Evolutionary conservation across 2,113 vertebrate species (phyloP), one percentile per base, ranked within the genome.

Genomic region (Lethenteron reissneri): DNA sequence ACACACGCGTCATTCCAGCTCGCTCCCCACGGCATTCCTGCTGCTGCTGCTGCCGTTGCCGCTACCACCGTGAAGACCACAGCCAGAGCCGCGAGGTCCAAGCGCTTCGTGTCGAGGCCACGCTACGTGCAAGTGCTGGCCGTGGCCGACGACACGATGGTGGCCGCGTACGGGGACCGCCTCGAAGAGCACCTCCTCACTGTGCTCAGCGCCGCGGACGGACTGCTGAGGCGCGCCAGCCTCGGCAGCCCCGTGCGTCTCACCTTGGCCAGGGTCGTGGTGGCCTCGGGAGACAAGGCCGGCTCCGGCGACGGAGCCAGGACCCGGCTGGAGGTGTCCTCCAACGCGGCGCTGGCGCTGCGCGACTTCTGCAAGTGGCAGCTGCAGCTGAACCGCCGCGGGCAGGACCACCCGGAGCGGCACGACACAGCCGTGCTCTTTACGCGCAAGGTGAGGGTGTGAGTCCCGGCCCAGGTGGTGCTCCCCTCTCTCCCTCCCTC

Each of bases 321-420:
- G n/a, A 11, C n/a, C 25, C n/a, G 87, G 2, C 79, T 90, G 70
- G 88, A 92, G 57, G 82, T 96, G 71, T 81, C 81, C 82, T 88
- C 89, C 80, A 99, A 96, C 62, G 94, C 94, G 0, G 91, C 92
- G 57, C 81, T 87, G 69, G 92, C 92, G 0, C 86, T 99, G 70
- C 95, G 91, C 82, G 90, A 86, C 82, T 97, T 97, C 76, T 99
- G 94, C 80, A 95, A 90, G 82, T 96, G 92, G 92, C 94, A 96
- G 79, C 89, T 95, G 75, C 89, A 94, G 74, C 90, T 91, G 76
- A 96, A 92, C 80, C 87, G 84, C 58, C 83, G 90, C 58, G 88
- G 85, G 1, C 89, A 92, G 0, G 83, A 89, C 72, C 86, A 94
- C 1, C 84, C 85, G 3, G 84, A 91, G 13, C 91, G 95, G 76